Evolutionary conservation across 1,140 invertebrate genomes (phyloP).

Genomic region (Pseudachorutes palmiensis): DNA sequence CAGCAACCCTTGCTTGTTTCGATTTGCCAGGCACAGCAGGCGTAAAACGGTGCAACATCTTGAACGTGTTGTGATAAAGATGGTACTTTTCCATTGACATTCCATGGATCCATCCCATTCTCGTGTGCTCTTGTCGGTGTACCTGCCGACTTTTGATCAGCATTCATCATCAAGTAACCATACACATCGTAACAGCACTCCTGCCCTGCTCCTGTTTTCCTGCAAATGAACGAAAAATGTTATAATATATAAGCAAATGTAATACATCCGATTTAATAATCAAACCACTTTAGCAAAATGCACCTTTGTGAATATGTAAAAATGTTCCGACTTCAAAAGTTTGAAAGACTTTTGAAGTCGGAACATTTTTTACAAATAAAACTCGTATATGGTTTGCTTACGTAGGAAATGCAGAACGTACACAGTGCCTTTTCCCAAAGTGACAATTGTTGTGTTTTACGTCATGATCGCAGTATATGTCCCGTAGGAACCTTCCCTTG

Average conservation of each 20-base stretch:
- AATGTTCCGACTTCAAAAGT: too few species aligned
- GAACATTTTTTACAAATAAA: too few species aligned
- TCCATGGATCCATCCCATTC: slow-evolving; percentile 80
- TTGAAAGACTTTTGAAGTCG: too few species aligned
- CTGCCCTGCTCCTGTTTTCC: slow-evolving; percentile 81
- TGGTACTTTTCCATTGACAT: slow-evolving; percentile 82
- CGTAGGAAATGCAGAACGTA: slow-evolving; percentile 83
- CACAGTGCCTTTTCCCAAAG: slow-evolving; percentile 83
- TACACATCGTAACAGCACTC: slow-evolving; percentile 94
- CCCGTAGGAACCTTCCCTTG: slow-evolving; percentile 83
- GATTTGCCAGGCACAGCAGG: slow-evolving; percentile 89
- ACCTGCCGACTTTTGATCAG: slow-evolving; percentile 91
- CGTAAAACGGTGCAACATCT: slow-evolving; percentile 86
- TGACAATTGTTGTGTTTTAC: slow-evolving; percentile 73
- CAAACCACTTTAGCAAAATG: too few species aligned
- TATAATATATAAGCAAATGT: background rate
- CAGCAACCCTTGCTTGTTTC: slow-evolving; percentile 86
- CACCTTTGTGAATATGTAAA: too few species aligned
- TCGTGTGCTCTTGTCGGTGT: slow-evolving; percentile 78
- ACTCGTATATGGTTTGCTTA: slow-evolving; percentile 42
- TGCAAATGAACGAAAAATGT: slow-evolving; percentile 40
- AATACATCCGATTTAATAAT: too few species aligned
- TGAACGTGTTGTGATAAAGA: slow-evolving; percentile 89
- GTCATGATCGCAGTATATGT: slow-evolving; percentile 83
- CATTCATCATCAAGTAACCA: slow-evolving; percentile 79